Base-by-base conservation (phyloP, 2,797 vertebrate genomes). In the Dermochelys coriacea region DNA sequence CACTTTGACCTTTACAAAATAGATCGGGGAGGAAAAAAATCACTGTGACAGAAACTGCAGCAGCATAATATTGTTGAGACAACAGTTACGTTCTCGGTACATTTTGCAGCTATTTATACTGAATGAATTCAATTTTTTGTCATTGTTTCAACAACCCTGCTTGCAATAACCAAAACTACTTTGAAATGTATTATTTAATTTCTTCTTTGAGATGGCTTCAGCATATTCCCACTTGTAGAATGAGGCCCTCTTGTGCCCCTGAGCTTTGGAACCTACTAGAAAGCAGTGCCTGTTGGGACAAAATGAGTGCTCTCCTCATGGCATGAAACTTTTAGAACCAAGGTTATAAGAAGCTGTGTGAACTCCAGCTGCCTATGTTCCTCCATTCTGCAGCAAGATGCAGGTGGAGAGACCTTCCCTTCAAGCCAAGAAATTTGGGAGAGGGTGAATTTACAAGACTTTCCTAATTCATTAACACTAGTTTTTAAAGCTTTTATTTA, bases 1-100 rank as follows among this genome's bases (percentile, higher is more conserved):
- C 90, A 87, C 89, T 95, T 88, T 89, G 91, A 94, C 57, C 37
- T 95, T 96, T 96, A 91, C 77, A 77, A 88, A 98, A 94, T 50
- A 93, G 61, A 85, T 80, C 61, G 84, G 15, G 77, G 93, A 95
- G 55, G 55, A 81, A 91, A 81, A 91, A 92, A 92, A 94, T 85
- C 81, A 93, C 79, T 61, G 85, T 15, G 74, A 85, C 78, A 82
- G 94, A 97, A 97, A 91, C 74, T 93, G 54, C 51, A 91, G 68
- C 78, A 91, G 80, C 68, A 74, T 93, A 83, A 93, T 92, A 90
- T 59, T 84, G 4, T 41, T 93, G 79, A 54, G 37, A 94, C 77
- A 85, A 83, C 83, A 90, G 19, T 18, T 71, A 14, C 25, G 6
- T 83, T 71, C 91, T 80, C 88, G 80, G 93, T 94, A 82, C 2